A percentile compares a stretch with the other conserved stretches of the same genome.
Conservation (phyloP, 1,140 invertebrate species). For the Trachymyrmex septentrionalis region DNA sequence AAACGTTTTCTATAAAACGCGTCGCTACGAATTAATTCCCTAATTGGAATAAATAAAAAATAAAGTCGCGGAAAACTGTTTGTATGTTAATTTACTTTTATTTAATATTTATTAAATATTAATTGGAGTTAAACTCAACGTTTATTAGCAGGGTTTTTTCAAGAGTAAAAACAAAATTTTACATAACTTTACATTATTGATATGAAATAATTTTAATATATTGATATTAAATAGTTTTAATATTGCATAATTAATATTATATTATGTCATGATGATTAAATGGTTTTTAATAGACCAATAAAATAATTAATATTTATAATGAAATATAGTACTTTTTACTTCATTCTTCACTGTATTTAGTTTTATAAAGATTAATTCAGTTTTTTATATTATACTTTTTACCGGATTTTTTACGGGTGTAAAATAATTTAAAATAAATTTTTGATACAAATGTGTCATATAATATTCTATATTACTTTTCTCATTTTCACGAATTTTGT, state of each 20-base stretch:
- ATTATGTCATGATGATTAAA: background rate
- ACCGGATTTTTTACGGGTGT: background rate
- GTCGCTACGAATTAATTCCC: conserved; percentile 84
- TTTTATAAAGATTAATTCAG: background rate
- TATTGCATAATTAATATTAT: conserved; percentile 15
- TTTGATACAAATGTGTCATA: background rate
- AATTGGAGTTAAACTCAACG: background rate
- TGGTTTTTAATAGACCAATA: conserved; percentile 4
- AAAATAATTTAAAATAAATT: conserved; percentile 7
- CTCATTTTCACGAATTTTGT: background rate
- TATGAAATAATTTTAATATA: conserved; percentile 23
- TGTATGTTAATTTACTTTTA: background rate
- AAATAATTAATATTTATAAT: conserved; percentile 19
- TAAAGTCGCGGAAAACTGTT: background rate
- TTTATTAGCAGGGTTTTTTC: background rate
- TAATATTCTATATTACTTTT: background rate
- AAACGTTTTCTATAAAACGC: conserved; percentile 80
- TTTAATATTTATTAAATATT: background rate
- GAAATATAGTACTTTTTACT: background rate
- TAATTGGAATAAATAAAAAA: conserved; percentile 74
- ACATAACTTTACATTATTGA: background rate
- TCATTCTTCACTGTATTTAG: background rate
- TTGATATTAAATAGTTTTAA: conserved; percentile 13
- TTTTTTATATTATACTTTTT: conserved; percentile 10
- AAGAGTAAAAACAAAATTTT: background rate